These are phyloP conservation scores for Agrochola litura DNA, from an alignment of 2,888 invertebrate genomes.

Conservation along the genomic window DNA sequence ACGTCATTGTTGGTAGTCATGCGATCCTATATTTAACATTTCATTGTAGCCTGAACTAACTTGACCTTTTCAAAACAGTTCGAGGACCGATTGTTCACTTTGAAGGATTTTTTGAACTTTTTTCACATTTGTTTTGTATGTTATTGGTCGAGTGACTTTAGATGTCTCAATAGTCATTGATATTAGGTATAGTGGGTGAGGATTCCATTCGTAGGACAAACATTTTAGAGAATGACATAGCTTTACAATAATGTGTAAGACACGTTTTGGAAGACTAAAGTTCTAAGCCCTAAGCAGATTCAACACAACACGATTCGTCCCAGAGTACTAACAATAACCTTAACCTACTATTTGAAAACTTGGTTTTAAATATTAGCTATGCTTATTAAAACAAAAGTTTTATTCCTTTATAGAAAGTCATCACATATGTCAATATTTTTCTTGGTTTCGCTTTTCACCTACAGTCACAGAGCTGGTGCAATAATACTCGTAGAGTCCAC, in stretches of 20 bases:
- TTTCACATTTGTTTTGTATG: slow-evolving; percentile 45
- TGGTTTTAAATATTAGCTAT: background rate
- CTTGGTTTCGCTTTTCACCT: background rate
- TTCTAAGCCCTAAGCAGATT: slow-evolving; percentile 1
- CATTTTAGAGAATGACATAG: background rate
- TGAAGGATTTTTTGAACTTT: slow-evolving; percentile 67
- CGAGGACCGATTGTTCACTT: slow-evolving; percentile 65
- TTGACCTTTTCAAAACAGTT: slow-evolving; percentile 77
- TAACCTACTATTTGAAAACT: background rate
- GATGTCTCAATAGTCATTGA: slow-evolving; percentile 36
- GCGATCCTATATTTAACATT: slow-evolving; percentile 88
- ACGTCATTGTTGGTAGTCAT: slow-evolving; percentile 82
- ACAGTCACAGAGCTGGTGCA: background rate
- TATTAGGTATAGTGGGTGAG: slow-evolving; percentile 9
- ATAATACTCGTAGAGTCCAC: background rate
- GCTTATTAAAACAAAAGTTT: background rate
- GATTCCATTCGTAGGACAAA: slow-evolving; percentile 4
- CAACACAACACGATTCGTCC: background rate
- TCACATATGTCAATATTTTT: background rate
- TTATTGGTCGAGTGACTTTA: slow-evolving; percentile 45
- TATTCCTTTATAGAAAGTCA: too few relatives aligned
- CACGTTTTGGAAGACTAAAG: background rate
- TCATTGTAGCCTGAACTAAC: slow-evolving; percentile 79
- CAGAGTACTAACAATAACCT: background rate
- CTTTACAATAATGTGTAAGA: background rate